Evolutionary conservation across 2,888 invertebrate genomes (phyloP).

Genomic region (Sinohyriopsis cumingii): DNA sequence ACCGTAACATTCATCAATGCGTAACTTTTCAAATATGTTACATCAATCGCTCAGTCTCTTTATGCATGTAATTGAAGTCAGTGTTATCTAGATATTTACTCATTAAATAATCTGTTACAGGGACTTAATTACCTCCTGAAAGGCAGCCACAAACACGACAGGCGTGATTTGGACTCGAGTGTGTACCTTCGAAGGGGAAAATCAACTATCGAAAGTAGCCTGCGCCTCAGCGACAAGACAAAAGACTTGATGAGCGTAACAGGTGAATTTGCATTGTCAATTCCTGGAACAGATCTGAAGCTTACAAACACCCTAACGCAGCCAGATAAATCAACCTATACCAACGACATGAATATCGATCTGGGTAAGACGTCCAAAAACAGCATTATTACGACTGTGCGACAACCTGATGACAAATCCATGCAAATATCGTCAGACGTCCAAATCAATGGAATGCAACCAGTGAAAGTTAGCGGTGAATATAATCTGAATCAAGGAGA

Average conservation of each 20-base stretch:
- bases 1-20: no score
- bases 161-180: conserved; percentile 37
- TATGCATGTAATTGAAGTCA: no score
- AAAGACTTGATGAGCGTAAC: conserved; percentile 30
- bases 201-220: conserved; percentile 28
- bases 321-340: conserved; percentile 33
- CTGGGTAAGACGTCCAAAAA: conserved; percentile 32
- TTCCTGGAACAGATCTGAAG: conserved; percentile 46
- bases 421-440: conserved; percentile 40
- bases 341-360: conserved; percentile 35
- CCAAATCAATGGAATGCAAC: conserved; percentile 29
- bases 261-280: conserved; percentile 41
- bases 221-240: conserved; percentile 43
- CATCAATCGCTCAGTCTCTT: no score
- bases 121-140: conserved; percentile 39
- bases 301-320: conserved; percentile 44
- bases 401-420: conserved; percentile 16
- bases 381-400: conserved; percentile 37
- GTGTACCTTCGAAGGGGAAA: conserved; percentile 37
- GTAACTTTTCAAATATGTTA: no score
- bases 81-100: no score
- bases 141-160: conserved; percentile 42
- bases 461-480: conserved; percentile 32
- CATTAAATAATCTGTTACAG: conserved; percentile 27
- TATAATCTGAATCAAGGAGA: conserved; percentile 32